Conservation (phyloP, 1,140 invertebrate genomes). For the Hyles euphorbiae region DNA sequence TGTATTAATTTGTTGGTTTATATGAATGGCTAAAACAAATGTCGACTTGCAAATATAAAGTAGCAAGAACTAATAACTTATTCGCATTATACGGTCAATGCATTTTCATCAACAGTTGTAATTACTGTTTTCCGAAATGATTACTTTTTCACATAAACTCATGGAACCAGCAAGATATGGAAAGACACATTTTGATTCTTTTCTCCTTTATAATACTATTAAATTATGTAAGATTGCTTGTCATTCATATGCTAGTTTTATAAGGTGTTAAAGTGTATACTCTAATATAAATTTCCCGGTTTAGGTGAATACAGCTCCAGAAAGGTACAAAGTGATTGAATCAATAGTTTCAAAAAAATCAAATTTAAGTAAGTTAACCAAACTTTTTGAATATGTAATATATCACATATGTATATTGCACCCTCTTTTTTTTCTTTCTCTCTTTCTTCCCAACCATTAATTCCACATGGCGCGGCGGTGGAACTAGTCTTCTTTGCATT, state of each 20-base stretch:
- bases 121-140: constrained; percentile 22
- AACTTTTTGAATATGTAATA: no score
- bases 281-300: background rate
- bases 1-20: no score
- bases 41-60: background rate
- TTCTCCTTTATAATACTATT: background rate
- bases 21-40: background rate
- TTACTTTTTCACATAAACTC: constrained; percentile 2
- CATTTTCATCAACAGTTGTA: constrained; percentile 32
- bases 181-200: background rate
- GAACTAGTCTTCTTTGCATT: no score
- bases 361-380: background rate
- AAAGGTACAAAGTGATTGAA: background rate
- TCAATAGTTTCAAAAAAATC: background rate
- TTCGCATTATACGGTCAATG: constrained; percentile 32
- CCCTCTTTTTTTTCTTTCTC: no score
- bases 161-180: constrained; percentile 2
- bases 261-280: no score
- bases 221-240: no score
- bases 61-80: constrained; percentile 18
- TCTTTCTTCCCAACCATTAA: no score
- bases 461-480: no score
- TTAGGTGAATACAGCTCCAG: background rate
- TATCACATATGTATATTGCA: no score
- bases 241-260: no score